A percentile compares a stretch with the other conserved stretches of the same genome.
phyloP scores from a whole-genome alignment of 2,797 vertebrate genomes.

The Sphaeramia orbicularis region DNA sequence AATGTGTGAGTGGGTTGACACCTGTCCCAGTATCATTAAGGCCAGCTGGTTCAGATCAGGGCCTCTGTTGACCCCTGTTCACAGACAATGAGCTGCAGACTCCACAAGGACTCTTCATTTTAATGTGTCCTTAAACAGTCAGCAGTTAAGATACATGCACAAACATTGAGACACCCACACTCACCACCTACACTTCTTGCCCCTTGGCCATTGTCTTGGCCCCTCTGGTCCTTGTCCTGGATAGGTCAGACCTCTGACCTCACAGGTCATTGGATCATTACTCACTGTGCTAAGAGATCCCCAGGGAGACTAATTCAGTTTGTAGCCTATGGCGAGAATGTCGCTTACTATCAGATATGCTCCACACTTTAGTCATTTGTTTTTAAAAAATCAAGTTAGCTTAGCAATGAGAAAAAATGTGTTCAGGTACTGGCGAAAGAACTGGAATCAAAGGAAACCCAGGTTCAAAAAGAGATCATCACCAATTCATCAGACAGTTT shows the following conservation, averaged over 20 bases:
- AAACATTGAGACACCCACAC: conserved; percentile 63
- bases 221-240: conserved; percentile 56
- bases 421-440: background rate
- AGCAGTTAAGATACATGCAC: conserved; percentile 52
- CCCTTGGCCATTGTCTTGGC: conserved; percentile 53
- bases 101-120: conserved; percentile 67
- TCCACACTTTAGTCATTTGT: conserved; percentile 6
- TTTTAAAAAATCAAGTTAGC: background rate
- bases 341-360: conserved; percentile 10
- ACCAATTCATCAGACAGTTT: conserved; percentile 11
- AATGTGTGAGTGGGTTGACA: conserved; percentile 41
- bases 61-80: conserved; percentile 71
- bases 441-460: background rate
- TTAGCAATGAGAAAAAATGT: conserved; percentile 6
- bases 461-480: background rate
- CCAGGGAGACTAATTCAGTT: conserved; percentile 33
- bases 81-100: conserved; percentile 64
- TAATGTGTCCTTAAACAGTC: conserved; percentile 65
- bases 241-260: conserved; percentile 72
- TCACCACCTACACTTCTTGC: conserved; percentile 57
- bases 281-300: conserved; percentile 66
- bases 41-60: conserved; percentile 70
- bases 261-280: conserved; percentile 70
- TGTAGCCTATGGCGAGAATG: conserved; percentile 35
- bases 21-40: conserved; percentile 60